Base-by-base conservation (phyloP, 2,797 vertebrate genomes). In the Sebastes hubbsi region DNA sequence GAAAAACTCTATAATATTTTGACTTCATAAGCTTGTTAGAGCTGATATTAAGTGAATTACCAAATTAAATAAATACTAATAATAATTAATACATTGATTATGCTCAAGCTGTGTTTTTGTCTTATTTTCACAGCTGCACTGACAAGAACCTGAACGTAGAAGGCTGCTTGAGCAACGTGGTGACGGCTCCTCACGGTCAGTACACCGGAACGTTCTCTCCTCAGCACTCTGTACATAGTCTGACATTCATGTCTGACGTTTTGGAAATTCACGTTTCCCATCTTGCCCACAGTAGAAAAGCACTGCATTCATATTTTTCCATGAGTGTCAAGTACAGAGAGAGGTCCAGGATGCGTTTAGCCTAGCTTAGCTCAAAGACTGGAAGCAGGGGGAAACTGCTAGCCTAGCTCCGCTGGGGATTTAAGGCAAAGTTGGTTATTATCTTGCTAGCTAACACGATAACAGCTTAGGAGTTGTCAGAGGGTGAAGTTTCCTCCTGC, bases 101-200 rank as follows among this genome's bases (percentile, higher is more conserved):
- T 46, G 30, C 63, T 83, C 29, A 83, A 55, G 5, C 73, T 56
- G 36, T 1, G n/a, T 60, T 42, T 64, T 10, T 83, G 52, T 88
- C 36, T 85, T 91, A 54, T 64, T 88, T 30, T 55, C 89, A 34
- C 89, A 99, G 98, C 91, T 99, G 98, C 93, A 98, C 98, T 42
- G 97, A 97, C 73, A 97, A 95, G 89, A 96, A 96, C 81, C 90
- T 92, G 1, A 94, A 83, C 5, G 81, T 91, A 52, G 97, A 95
- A 56, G 95, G 95, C 77, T 99, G 98, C 86, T 68, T 82, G 85
- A 95, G 73, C 90, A 94, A 87, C 2, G 98, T 98, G 65, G 89
- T 99, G 34, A 94, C 97, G 7, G 98, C 98, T 75, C 96, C 96
- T 63, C 94, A 96, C 62, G 98, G 98, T 99, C 87, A 94, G 90